phyloP scores from a whole-genome alignment of 2,113 vertebrate species.

The Eonycteris spelaea region DNA sequence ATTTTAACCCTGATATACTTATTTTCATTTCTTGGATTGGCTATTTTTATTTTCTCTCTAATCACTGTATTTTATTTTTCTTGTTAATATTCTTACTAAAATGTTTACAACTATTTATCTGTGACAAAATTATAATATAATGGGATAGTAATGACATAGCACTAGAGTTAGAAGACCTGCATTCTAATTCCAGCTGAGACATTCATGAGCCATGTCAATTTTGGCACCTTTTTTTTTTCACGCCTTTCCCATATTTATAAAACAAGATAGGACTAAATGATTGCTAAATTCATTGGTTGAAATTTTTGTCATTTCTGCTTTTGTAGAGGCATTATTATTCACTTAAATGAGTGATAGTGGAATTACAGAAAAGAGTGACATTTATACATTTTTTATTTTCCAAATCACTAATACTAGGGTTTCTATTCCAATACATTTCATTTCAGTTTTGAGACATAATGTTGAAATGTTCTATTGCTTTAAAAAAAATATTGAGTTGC shows the following conservation, averaged over 20 bases:
- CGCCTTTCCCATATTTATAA: conserved; percentile 23
- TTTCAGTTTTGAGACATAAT: conserved; percentile 49
- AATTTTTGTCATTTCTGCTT: conserved; percentile 28
- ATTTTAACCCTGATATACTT: neutral
- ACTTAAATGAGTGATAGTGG: conserved; percentile 25
- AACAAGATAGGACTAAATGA: neutral
- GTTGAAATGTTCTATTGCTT: conserved; percentile 63
- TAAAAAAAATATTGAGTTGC: conserved; percentile 43
- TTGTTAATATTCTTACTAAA: conserved; percentile 12
- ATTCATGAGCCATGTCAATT: conserved; percentile 9
- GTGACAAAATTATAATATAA: conserved; percentile 17
- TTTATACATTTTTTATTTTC: conserved; percentile 51
- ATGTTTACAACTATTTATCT: neutral
- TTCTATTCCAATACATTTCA: conserved; percentile 6
- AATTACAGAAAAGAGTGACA: conserved; percentile 30
- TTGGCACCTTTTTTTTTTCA: conserved; percentile 43
- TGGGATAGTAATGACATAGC: neutral
- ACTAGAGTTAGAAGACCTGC: neutral
- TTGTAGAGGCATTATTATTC: neutral
- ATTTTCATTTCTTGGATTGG: neutral
- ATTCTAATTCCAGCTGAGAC: conserved; percentile 28
- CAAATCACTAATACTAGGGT: conserved; percentile 26
- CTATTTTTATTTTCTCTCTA: conserved; percentile 20
- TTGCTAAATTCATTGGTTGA: conserved; percentile 2
- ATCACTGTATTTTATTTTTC: neutral